Base-by-base conservation (phyloP, 2,113 vertebrate species). In the Sminthopsis crassicaudata region DNA sequence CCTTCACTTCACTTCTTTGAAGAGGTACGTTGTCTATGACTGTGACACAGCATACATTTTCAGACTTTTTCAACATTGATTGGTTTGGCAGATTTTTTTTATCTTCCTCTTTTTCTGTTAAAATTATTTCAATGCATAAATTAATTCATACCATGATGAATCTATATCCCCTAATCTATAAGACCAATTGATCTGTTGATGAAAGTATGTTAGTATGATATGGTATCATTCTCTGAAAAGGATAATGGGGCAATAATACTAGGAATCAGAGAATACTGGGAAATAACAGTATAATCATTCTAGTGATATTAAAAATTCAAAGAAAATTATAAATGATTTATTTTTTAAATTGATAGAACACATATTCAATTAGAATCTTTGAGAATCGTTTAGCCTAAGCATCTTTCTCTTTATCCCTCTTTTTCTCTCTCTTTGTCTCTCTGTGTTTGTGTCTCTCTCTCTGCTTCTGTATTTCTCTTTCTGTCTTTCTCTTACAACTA, bases 131-230 rank as follows among this genome's bases (percentile, higher is more conserved):
- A 89, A 19, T 57, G 50, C 52, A 46, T 8, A 24, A 36, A 48
- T 91, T 91, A 60, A 19, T 93, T 95, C 36, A 84, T 25, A 94
- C 93, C 23, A 27, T 93, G 91, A 53, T 92, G 91, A 91, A 50
- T 96, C 76, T 95, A 4, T 93, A 60, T n/a, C 89, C 19, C 46
- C 25, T 23, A 42, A 90, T 27, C 8, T 57, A 55, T 91, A 8
- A 90, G 88, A 51, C 27, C 90, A 84, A 93, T 91, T 94, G 53
- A 46, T 25, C 91, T 92, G 53, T 36, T 92, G 54, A 89, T 46
- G 92, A 46, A 94, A 91, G 26, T 51, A 11, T 51, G 9, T 51
- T 51, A 10, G 50, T n/a, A 36, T n/a, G n/a, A n/a, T n/a, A n/a
- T 19, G 60, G 2, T 14, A 76, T 76, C 4, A n/a, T n/a, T 76